Evolutionary conservation across 2,797 vertebrate genomes (phyloP).

Genomic region (Lepidocolaptes lacrymiger): DNA sequence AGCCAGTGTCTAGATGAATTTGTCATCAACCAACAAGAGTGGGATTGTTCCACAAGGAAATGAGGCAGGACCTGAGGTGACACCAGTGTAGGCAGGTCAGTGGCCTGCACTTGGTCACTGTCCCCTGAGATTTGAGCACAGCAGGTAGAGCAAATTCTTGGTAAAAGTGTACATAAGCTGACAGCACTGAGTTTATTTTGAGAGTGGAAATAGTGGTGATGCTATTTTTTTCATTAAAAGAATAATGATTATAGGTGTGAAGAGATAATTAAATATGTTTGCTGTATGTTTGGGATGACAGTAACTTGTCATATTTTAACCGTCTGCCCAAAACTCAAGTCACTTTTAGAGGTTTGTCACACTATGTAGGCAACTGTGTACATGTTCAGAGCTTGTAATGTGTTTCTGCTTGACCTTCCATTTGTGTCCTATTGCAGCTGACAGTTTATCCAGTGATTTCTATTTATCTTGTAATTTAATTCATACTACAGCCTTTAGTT

Average conservation of each 20-base stretch:
- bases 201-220: background rate
- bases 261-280: background rate
- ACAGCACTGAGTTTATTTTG: background rate
- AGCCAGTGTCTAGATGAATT: background rate
- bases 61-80: background rate
- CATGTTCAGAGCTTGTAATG: background rate
- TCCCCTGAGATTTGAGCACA: background rate
- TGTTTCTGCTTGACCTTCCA: background rate
- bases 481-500: background rate
- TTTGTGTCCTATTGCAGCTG: background rate
- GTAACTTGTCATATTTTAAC: background rate
- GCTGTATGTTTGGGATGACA: background rate
- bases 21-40: background rate
- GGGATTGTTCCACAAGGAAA: background rate
- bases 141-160: background rate
- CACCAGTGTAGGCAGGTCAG: too few species aligned
- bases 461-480: background rate
- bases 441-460: background rate
- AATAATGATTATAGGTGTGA: background rate
- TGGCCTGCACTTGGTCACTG: fast-evolving
- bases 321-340: background rate
- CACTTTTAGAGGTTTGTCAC: background rate
- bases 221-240: background rate
- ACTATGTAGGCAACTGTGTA: fast-evolving
- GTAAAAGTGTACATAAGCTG: background rate